A percentile compares a stretch with the other conserved stretches of the same genome.
These are phyloP conservation scores for Arremon aurantiirostris DNA, from an alignment of 2,797 vertebrate genomes.

Conservation along the genomic window DNA sequence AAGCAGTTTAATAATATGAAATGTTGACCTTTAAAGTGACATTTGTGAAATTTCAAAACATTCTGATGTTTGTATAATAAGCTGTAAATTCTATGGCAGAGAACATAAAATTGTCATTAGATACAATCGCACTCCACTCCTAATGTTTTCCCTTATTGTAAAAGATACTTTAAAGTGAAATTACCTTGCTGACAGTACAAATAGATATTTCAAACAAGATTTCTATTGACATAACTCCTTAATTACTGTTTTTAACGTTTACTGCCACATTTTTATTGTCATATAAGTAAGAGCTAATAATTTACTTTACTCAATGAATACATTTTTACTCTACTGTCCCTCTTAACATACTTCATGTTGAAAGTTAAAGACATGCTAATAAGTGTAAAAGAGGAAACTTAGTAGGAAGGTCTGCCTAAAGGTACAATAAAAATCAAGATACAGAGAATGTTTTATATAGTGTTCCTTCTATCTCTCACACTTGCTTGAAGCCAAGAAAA, in stretches of 20 bases:
- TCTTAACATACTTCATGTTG: background rate
- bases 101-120: background rate
- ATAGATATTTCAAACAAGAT: background rate
- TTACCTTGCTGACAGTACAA: background rate
- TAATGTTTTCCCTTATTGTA: background rate
- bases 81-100: background rate
- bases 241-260: background rate
- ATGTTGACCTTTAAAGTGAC: conserved; percentile 33
- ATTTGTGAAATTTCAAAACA: conserved; percentile 2
- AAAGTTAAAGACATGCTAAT: conserved; percentile 34
- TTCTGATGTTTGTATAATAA: background rate
- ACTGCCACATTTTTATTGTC: background rate
- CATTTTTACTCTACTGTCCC: background rate
- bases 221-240: background rate
- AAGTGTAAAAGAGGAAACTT: conserved; percentile 4
- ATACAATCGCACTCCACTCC: background rate
- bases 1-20: background rate
- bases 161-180: background rate
- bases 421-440: conserved; percentile 35
- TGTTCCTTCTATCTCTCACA: conserved; percentile 7
- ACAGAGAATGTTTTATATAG: conserved; percentile 36
- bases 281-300: background rate
- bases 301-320: conserved; percentile 7
- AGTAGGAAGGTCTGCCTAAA: background rate
- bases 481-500: conserved; percentile 48